Conservation (phyloP, 2,113 vertebrate genomes). For the Microcebus jonahi region DNA sequence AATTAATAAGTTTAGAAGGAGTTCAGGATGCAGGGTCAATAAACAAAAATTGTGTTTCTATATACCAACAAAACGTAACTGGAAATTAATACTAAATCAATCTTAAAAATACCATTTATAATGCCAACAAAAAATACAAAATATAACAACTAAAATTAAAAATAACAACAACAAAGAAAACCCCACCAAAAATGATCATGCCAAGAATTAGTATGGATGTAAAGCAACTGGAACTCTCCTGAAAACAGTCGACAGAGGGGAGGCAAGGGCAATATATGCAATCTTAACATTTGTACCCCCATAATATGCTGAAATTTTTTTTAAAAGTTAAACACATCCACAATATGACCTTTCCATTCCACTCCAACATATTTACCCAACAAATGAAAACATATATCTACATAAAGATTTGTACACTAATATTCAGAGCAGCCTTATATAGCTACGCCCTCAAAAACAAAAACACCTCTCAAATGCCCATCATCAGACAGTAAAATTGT, state of each 20-base stretch:
- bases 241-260: neutral
- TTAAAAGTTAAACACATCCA: neutral
- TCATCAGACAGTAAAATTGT: neutral
- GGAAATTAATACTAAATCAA: constrained; percentile 23
- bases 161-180: neutral
- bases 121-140: neutral
- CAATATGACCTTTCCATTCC: neutral
- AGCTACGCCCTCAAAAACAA: neutral
- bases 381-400: neutral
- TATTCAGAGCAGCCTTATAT: constrained; percentile 20
- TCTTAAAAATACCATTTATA: neutral
- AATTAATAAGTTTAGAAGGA: neutral
- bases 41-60: neutral
- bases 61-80: neutral
- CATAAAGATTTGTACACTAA: neutral
- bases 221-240: neutral
- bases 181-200: neutral
- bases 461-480: neutral
- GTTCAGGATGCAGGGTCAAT: neutral
- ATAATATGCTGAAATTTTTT: neutral
- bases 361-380: neutral
- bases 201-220: neutral
- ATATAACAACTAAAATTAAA: neutral
- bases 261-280: too few species aligned
- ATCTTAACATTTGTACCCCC: too few species aligned